Conservation (phyloP, 2,113 vertebrate genomes). For the Hippocampus mohnikei region DNA sequence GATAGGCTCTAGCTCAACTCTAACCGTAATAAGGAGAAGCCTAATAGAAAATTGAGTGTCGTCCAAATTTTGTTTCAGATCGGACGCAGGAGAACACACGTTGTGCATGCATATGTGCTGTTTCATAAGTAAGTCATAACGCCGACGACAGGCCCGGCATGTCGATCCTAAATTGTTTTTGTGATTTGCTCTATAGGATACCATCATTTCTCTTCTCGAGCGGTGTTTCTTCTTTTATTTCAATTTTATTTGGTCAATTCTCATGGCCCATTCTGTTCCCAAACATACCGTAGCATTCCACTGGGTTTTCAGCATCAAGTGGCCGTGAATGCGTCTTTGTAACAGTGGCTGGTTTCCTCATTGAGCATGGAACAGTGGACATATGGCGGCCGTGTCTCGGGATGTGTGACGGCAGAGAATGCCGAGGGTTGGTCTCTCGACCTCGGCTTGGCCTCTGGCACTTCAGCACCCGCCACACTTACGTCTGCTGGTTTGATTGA, state of each 20-base stretch:
- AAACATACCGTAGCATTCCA: slow-evolving; percentile 64
- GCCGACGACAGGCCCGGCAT: neutral
- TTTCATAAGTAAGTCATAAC: neutral
- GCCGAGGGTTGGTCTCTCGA: slow-evolving; percentile 67
- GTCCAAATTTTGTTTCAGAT: too few relatives aligned
- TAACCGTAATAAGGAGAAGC: too few relatives aligned
- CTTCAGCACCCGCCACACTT: slow-evolving; percentile 45
- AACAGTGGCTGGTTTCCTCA: slow-evolving; percentile 59
- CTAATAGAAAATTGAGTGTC: too few relatives aligned
- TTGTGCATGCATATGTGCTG: neutral
- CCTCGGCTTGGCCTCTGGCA: slow-evolving; percentile 64
- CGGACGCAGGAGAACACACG: too few relatives aligned
- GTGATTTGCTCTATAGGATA: too few relatives aligned
- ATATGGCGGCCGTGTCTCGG: slow-evolving; percentile 74
- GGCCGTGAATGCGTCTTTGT: slow-evolving; percentile 72
- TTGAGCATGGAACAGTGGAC: slow-evolving; percentile 66
- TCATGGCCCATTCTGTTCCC: slow-evolving; percentile 59
- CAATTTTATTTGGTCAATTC: slow-evolving; percentile 33
- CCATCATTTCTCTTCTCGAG: neutral
- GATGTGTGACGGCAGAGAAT: slow-evolving; percentile 60
- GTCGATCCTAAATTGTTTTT: neutral
- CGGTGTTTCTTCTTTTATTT: slow-evolving; percentile 23
- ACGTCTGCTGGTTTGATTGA: slow-evolving; percentile 63
- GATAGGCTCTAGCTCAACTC: too few relatives aligned
- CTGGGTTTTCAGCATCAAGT: slow-evolving; percentile 60